Evolutionary conservation across 2,888 invertebrate genomes (phyloP).

Genomic region (Leptinotarsa rubiginosa): DNA sequence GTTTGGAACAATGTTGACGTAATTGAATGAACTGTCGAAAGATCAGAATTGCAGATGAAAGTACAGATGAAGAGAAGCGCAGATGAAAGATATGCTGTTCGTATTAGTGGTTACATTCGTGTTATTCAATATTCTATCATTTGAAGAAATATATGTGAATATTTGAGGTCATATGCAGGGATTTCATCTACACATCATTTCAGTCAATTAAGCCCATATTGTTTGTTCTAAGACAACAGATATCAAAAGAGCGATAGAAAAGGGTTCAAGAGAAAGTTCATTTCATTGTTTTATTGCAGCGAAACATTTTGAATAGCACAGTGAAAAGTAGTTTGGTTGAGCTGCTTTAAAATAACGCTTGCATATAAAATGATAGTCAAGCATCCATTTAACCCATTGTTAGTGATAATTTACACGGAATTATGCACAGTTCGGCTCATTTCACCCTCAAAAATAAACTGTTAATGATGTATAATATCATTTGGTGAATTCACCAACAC

Average conservation of each 20-base stretch:
- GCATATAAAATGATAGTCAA: slow-evolving; percentile 26
- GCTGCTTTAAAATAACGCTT: slow-evolving; percentile 12
- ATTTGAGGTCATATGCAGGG: too few species aligned
- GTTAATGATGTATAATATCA: too few species aligned
- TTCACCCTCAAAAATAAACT: too few species aligned
- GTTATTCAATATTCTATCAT: too few species aligned
- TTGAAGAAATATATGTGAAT: too few species aligned
- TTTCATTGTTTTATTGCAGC: slow-evolving; percentile 19
- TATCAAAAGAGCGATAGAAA: not conserved
- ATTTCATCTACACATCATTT: too few species aligned
- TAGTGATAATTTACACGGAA: slow-evolving; percentile 30
- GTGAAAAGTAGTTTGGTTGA: slow-evolving; percentile 17
- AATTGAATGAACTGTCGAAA: too few species aligned
- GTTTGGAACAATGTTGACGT: not conserved
- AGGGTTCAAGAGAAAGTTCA: not conserved
- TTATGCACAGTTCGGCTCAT: slow-evolving; percentile 21
- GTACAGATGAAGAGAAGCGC: too few species aligned
- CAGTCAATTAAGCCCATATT: not conserved
- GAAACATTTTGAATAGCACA: slow-evolving; percentile 12
- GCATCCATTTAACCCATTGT: slow-evolving; percentile 39
- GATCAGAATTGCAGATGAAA: too few species aligned
- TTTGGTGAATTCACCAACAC: too few species aligned
- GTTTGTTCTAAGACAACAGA: not conserved
- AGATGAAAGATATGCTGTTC: too few species aligned
- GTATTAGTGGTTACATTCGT: too few species aligned